These are phyloP conservation scores for Pocillopora meandrina DNA, from an alignment of 92 coral and sea anemone genomes.

Conservation along the genomic window DNA sequence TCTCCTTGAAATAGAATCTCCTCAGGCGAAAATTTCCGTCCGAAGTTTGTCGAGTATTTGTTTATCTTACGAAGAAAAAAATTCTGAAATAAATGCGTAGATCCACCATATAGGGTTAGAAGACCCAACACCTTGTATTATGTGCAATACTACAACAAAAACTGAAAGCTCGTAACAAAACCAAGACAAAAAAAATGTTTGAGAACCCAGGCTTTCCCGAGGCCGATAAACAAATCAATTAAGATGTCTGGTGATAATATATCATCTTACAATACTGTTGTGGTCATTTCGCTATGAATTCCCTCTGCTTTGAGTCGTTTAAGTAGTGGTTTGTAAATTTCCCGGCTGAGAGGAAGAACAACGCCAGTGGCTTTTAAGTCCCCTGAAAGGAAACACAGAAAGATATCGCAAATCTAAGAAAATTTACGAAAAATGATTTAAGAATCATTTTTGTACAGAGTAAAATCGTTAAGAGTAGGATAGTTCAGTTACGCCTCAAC, in stretches of 20 bases:
- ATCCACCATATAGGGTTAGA: too few relatives aligned
- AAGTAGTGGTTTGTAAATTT: constrained; percentile 88
- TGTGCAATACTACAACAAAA: too few relatives aligned
- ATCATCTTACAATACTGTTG: constrained; percentile 18
- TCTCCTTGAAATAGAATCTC: too few relatives aligned
- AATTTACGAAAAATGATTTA: not conserved
- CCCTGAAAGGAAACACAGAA: constrained; percentile 53
- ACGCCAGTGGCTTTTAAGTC: constrained; percentile 79
- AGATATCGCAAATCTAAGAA: not conserved
- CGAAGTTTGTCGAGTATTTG: too few relatives aligned
- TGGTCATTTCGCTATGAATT: constrained; percentile 51
- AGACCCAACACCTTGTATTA: too few relatives aligned
- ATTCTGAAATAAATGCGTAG: too few relatives aligned
- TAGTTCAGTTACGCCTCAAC: not conserved
- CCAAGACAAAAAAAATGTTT: too few relatives aligned
- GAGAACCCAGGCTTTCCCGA: not conserved
- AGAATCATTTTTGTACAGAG: too few relatives aligned
- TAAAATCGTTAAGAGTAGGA: not conserved
- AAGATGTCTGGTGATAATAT: not conserved
- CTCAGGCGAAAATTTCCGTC: too few relatives aligned
- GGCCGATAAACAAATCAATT: not conserved
- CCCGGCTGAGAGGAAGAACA: constrained; percentile 77
- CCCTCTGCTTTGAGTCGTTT: constrained; percentile 87
- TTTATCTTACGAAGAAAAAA: too few relatives aligned
- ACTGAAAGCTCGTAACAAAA: too few relatives aligned